These are phyloP conservation scores for Deilephila porcellus DNA, from an alignment of 2,888 invertebrate genomes.

Conservation along the genomic window DNA sequence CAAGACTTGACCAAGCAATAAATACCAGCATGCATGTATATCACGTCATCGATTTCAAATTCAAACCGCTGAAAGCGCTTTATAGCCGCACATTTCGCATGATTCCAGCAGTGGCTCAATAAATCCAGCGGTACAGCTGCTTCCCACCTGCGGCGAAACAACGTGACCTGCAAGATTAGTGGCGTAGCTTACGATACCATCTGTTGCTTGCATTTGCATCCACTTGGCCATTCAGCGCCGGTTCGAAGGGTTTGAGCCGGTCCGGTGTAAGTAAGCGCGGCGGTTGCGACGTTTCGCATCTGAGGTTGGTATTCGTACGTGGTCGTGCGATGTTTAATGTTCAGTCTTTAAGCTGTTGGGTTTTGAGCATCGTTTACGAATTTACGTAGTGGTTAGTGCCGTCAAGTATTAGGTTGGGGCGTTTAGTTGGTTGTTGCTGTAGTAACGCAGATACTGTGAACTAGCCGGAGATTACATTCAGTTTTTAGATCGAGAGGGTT, in stretches of 20 bases:
- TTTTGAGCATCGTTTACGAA: neutral
- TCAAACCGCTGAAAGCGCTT: neutral
- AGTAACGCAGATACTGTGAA: no score
- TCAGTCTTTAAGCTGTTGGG: neutral
- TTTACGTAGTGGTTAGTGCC: neutral
- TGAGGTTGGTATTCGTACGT: neutral
- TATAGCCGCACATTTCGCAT: slow-evolving; percentile 1
- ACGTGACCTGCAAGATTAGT: slow-evolving; percentile 38
- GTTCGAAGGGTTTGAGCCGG: neutral
- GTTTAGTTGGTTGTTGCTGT: neutral
- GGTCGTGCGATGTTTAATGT: slow-evolving; percentile 3
- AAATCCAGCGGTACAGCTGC: slow-evolving; percentile 27
- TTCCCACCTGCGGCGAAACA: slow-evolving; percentile 33
- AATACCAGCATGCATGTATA: neutral
- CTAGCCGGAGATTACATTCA: no score
- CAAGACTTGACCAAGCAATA: neutral
- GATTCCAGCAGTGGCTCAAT: slow-evolving; percentile 23
- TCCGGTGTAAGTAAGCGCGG: neutral
- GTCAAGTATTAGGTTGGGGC: neutral
- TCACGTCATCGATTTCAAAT: slow-evolving; percentile 8
- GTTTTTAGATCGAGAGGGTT: no score
- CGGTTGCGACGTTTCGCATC: neutral
- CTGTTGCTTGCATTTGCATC: slow-evolving; percentile 33
- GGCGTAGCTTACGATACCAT: slow-evolving; percentile 33
- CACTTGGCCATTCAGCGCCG: slow-evolving; percentile 12